Conservation (phyloP, 2,888 invertebrate genomes). For the Agriopis marginaria region DNA sequence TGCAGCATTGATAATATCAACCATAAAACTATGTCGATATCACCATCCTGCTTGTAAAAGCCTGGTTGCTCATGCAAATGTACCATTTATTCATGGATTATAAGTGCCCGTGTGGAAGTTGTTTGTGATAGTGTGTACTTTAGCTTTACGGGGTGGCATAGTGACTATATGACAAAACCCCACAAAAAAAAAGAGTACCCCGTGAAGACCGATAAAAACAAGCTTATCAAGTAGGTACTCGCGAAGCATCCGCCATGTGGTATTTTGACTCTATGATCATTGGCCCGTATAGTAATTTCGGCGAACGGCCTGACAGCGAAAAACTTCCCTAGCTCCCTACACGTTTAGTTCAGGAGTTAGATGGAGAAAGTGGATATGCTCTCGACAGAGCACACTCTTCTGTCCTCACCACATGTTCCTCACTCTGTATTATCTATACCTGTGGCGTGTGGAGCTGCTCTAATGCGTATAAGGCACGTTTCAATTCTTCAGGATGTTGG, state of each 20-base stretch:
- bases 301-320: not conserved
- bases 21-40: too few relatives aligned
- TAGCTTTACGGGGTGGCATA: too few relatives aligned
- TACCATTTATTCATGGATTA: too few relatives aligned
- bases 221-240: not conserved
- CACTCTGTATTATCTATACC: not conserved
- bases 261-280: not conserved
- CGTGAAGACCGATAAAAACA: not conserved
- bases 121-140: too few relatives aligned
- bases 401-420: not conserved
- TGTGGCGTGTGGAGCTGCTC: too few relatives aligned
- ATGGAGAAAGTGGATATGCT: not conserved
- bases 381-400: not conserved
- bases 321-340: not conserved
- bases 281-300: not conserved
- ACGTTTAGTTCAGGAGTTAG: not conserved
- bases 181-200: too few relatives aligned
- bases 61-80: too few relatives aligned
- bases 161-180: too few relatives aligned
- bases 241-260: not conserved
- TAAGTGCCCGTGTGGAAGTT: too few relatives aligned
- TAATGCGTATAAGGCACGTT: too few relatives aligned
- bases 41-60: constrained; percentile 1
- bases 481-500: not conserved
- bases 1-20: too few relatives aligned